A percentile compares a stretch with the other conserved stretches of the same genome.
Evolutionary conservation across 2,113 vertebrate species (phyloP).

Genomic region (Phaetusa simplex): DNA sequence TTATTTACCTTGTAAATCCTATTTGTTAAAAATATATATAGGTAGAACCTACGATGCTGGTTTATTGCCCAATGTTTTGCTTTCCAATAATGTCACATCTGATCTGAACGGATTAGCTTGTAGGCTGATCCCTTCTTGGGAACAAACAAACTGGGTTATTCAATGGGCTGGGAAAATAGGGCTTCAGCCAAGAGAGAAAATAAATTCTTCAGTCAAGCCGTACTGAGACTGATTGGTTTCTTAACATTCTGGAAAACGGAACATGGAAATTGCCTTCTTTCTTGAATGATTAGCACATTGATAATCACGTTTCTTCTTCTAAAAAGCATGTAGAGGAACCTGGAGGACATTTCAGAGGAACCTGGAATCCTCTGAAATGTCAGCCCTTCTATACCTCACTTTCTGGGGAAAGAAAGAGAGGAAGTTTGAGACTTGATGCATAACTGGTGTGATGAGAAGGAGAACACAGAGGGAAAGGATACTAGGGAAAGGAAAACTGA

Average conservation of each 20-base stretch:
- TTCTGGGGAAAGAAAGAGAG: neutral
- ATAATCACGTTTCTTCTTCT: neutral
- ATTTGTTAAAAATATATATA: neutral
- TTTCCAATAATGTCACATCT: neutral
- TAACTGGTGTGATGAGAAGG: neutral
- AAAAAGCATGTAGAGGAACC: neutral
- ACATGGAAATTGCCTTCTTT: neutral
- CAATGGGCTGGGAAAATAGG: neutral
- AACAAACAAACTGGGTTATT: neutral
- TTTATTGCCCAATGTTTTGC: neutral
- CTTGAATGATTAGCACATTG: neutral
- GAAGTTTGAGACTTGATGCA: neutral
- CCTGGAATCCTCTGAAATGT: neutral
- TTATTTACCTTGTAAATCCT: neutral
- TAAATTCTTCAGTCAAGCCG: neutral
- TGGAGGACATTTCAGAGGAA: neutral
- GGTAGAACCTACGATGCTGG: neutral
- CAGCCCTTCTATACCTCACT: neutral
- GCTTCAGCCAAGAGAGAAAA: neutral
- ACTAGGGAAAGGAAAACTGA: too few relatives aligned
- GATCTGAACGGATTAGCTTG: neutral
- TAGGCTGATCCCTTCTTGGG: neutral
- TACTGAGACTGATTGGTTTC: neutral
- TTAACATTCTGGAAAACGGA: neutral
- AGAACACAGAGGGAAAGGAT: neutral